phyloP scores from a whole-genome alignment of 1,140 invertebrate genomes.

The Papilio dardanus region DNA sequence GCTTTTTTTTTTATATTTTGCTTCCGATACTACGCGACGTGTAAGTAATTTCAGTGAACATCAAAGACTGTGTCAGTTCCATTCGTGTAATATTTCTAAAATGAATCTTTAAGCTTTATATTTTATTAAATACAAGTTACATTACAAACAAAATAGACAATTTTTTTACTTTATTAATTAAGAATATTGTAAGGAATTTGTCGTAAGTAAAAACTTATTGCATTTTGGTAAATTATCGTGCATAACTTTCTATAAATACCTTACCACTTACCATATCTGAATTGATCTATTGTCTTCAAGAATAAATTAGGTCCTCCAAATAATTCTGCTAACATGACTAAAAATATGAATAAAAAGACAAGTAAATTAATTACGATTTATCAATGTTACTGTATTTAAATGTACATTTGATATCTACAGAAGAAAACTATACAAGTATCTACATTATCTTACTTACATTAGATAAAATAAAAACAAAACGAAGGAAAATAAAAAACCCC shows the following conservation, averaged over 20 bases:
- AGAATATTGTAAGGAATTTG: too few species aligned
- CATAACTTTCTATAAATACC: neutral
- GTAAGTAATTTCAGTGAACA: conserved; percentile 1
- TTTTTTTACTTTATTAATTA: too few species aligned
- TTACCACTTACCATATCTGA: neutral
- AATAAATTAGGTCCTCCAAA: conserved; percentile 5
- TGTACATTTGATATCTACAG: neutral
- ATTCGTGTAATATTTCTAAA: neutral
- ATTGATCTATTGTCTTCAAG: neutral
- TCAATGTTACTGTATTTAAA: neutral
- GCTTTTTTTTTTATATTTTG: neutral
- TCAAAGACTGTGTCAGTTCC: neutral
- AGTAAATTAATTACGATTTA: neutral
- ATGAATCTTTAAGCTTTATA: neutral
- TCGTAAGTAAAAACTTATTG: too few species aligned
- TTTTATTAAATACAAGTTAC: neutral
- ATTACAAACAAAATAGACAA: neutral
- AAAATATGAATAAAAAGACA: neutral
- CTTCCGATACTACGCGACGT: neutral
- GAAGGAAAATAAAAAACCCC: too few species aligned
- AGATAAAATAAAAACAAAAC: too few species aligned
- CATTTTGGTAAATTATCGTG: neutral
- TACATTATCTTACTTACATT: too few species aligned
- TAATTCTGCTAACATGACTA: neutral
- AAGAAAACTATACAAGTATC: neutral